Conservation (phyloP, 2,888 invertebrate species). For the Amorpha juglandis region DNA sequence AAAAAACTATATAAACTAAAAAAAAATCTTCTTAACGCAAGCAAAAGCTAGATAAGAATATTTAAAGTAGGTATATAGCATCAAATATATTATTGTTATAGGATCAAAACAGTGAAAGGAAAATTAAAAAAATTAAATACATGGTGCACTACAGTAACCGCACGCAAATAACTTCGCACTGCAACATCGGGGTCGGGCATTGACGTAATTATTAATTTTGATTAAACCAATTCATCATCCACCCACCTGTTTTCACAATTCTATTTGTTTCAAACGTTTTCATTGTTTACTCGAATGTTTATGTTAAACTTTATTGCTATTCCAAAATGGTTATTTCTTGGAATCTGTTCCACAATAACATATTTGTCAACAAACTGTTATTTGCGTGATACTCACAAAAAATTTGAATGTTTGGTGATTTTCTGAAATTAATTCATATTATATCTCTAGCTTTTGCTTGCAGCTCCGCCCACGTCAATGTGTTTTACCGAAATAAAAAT, state of each 20-base stretch:
- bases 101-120: neutral
- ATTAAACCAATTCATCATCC: slow-evolving; percentile 4
- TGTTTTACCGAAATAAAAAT: too few relatives aligned
- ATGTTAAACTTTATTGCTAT: slow-evolving; percentile 6
- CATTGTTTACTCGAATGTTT: neutral
- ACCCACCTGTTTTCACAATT: neutral
- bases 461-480: too few relatives aligned
- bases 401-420: neutral
- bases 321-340: neutral
- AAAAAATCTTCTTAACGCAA: too few relatives aligned
- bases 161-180: neutral
- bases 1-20: too few relatives aligned
- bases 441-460: too few relatives aligned
- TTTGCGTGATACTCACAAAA: neutral
- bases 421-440: neutral
- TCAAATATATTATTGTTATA: neutral
- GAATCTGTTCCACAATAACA: neutral
- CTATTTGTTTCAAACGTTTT: slow-evolving; percentile 7
- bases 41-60: too few relatives aligned
- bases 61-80: too few relatives aligned
- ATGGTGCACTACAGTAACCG: neutral
- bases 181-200: neutral
- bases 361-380: neutral
- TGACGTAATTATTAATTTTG: slow-evolving; percentile 4
- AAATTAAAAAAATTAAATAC: neutral